A percentile compares a stretch with the other conserved stretches of the same genome.
phyloP scores from a whole-genome alignment of 2,113 vertebrate species.

The Sakesphorus luctuosus region DNA sequence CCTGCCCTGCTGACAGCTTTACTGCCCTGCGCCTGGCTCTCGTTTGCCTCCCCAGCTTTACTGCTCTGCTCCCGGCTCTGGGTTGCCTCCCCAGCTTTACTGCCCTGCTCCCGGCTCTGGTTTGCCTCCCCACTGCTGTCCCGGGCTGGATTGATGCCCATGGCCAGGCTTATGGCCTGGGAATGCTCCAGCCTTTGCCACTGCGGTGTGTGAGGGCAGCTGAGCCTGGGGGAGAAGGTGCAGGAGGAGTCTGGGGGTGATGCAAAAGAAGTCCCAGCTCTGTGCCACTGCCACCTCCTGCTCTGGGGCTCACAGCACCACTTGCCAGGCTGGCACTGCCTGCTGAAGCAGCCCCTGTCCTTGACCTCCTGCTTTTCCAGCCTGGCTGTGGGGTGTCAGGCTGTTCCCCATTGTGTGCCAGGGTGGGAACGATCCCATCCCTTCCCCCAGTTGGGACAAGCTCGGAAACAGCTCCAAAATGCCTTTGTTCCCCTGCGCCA shows the following conservation, averaged over 20 bases:
- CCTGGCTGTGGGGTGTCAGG: background rate
- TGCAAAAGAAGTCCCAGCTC: background rate
- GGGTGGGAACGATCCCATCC: background rate
- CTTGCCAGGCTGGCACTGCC: background rate
- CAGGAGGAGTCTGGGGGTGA: background rate
- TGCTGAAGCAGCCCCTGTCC: background rate
- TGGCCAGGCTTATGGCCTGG: accelerated
- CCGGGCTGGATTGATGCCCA: background rate
- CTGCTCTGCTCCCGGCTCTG: background rate
- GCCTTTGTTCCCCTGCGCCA: background rate
- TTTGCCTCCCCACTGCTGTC: background rate
- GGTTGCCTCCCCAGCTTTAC: slow-evolving; percentile 16
- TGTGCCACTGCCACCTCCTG: background rate
- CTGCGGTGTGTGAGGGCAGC: accelerated
- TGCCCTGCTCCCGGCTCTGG: background rate
- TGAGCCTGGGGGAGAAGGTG: background rate
- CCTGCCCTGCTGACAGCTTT: slow-evolving; percentile 31
- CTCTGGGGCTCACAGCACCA: background rate
- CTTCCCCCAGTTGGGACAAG: background rate
- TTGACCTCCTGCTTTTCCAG: background rate
- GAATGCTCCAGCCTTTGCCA: background rate
- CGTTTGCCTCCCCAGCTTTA: background rate
- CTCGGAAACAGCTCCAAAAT: background rate
- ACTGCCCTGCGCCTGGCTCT: background rate
- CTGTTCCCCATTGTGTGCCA: background rate